Conservation (phyloP, 2,888 invertebrate species). For the Saturnia pavonia region DNA sequence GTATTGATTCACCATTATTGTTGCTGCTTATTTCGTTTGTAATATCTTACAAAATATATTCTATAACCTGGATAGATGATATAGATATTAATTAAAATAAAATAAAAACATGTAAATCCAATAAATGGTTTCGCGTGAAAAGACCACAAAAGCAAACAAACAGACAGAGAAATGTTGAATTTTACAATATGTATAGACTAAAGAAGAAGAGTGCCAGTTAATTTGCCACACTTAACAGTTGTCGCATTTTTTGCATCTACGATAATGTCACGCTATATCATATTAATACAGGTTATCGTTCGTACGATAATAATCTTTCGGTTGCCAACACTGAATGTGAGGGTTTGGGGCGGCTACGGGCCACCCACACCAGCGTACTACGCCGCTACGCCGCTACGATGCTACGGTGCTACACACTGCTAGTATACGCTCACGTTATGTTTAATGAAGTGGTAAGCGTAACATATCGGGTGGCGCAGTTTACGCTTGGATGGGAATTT, state of each 20-base stretch:
- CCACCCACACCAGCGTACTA: slow-evolving; percentile 7
- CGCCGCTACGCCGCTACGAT: neutral
- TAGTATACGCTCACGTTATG: slow-evolving; percentile 22
- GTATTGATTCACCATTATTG: too few species aligned
- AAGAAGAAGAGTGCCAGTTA: too few species aligned
- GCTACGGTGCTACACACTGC: neutral
- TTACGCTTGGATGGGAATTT: slow-evolving; percentile 22
- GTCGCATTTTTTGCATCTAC: neutral
- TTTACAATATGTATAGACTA: too few species aligned
- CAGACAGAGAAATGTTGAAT: too few species aligned
- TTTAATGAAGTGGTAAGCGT: slow-evolving; percentile 38
- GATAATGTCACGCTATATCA: slow-evolving; percentile 4
- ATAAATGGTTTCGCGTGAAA: too few species aligned
- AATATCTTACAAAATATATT: too few species aligned
- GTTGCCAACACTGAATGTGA: slow-evolving; percentile 11
- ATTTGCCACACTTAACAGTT: too few species aligned
- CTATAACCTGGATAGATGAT: too few species aligned
- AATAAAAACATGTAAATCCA: too few species aligned
- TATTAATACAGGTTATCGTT: neutral
- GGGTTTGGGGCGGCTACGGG: neutral
- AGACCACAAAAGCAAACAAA: too few species aligned
- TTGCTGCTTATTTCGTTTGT: too few species aligned
- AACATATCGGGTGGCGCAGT: slow-evolving; percentile 25
- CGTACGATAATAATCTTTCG: slow-evolving; percentile 4
- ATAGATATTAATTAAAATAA: too few species aligned